These are phyloP conservation scores for Fregata magnificens DNA, from an alignment of 2,113 vertebrate genomes.

Conservation along the genomic window DNA sequence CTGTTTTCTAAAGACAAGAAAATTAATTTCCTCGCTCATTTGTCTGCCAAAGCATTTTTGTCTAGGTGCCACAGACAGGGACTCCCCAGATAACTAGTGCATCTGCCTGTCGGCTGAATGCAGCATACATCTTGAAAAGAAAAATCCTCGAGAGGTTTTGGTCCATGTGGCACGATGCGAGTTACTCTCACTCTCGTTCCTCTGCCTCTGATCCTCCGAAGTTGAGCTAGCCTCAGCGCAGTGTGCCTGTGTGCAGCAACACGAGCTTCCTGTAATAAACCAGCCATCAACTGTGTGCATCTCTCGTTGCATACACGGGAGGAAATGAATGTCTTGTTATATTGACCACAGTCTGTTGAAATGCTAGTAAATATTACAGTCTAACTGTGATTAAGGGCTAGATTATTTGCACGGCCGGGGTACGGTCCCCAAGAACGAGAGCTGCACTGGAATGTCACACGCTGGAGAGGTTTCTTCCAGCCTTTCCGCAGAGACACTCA, in stretches of 20 bases:
- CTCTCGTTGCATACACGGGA: neutral
- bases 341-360: neutral
- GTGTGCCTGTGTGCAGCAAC: neutral
- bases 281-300: neutral
- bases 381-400: neutral
- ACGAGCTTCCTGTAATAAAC: neutral
- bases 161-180: accelerated
- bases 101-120: neutral
- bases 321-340: neutral
- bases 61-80: slow-evolving; percentile 32
- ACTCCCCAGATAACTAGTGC: neutral
- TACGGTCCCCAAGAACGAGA: neutral
- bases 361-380: neutral
- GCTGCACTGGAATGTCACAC: neutral
- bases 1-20: slow-evolving; percentile 57
- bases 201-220: neutral
- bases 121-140: accelerated
- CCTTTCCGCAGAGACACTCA: neutral
- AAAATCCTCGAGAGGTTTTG: neutral
- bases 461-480: neutral
- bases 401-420: neutral
- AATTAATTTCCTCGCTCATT: slow-evolving; percentile 50
- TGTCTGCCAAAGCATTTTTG: slow-evolving; percentile 52
- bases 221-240: neutral
- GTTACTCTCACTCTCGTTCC: neutral